phyloP scores from a whole-genome alignment of 2,113 vertebrate species.

The Pelvicachromis taeniatus region DNA sequence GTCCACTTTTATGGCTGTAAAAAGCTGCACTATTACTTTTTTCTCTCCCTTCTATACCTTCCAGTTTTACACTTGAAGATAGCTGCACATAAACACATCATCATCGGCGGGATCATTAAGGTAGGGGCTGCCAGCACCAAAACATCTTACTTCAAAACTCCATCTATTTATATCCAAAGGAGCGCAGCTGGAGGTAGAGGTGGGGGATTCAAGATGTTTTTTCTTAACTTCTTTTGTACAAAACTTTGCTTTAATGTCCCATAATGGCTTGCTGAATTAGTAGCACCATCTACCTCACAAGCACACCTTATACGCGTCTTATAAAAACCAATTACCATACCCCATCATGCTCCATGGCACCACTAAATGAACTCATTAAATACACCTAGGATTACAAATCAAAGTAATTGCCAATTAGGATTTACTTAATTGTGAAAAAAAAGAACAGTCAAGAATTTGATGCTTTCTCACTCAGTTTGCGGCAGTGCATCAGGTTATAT shows the following conservation, averaged over 20 bases:
- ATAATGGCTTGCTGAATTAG: conserved; percentile 1
- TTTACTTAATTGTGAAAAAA: conserved; percentile 71
- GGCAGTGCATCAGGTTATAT: not conserved
- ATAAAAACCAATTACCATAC: conserved; percentile 63
- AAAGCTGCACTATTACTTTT: conserved; percentile 31
- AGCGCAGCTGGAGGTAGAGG: not conserved
- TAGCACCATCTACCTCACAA: conserved; percentile 19
- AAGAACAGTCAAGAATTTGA: conserved; percentile 54
- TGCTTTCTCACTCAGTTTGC: conserved; percentile 30
- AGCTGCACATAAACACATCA: conserved; percentile 53
- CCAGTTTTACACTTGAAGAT: conserved; percentile 50
- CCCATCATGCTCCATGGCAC: conserved; percentile 70
- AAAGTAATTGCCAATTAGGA: conserved; percentile 78
- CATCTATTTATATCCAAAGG: conserved; percentile 4
- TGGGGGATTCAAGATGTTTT: not conserved
- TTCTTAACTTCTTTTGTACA: not conserved
- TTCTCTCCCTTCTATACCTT: conserved; percentile 23
- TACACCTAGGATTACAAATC: conserved; percentile 73
- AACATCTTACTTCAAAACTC: conserved; percentile 28
- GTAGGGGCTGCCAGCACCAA: conserved; percentile 12
- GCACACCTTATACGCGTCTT: conserved; percentile 54
- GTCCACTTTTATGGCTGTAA: conserved; percentile 49
- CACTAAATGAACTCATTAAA: conserved; percentile 75
- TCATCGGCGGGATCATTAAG: conserved; percentile 40
- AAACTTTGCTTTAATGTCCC: conserved; percentile 6